phyloP scores from a whole-genome alignment of 1,140 invertebrate species.

The Zaprionus africanus region DNA sequence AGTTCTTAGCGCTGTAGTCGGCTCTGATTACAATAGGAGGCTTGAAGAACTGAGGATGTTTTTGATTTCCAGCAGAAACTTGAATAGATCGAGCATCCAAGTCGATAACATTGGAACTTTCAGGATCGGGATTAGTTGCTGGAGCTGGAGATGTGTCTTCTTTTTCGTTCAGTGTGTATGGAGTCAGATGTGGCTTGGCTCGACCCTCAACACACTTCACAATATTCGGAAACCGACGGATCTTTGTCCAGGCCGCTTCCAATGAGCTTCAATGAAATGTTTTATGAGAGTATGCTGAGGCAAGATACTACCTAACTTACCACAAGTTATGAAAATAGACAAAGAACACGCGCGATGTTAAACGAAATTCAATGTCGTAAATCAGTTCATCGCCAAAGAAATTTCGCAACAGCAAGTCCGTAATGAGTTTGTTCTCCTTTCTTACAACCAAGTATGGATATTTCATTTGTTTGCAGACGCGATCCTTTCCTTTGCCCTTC shows the following conservation, averaged over 20 bases:
- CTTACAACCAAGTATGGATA: slow-evolving; percentile 57
- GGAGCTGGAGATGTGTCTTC: neutral
- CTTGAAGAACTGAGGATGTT: slow-evolving; percentile 46
- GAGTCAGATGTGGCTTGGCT: neutral
- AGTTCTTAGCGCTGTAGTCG: slow-evolving; percentile 47
- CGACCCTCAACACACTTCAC: slow-evolving; percentile 26
- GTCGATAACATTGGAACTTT: slow-evolving; percentile 20
- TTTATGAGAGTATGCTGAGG: neutral
- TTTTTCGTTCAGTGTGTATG: neutral
- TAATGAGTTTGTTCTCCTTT: slow-evolving; percentile 24
- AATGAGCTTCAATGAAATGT: slow-evolving; percentile 33
- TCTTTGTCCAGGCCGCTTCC: slow-evolving; percentile 37
- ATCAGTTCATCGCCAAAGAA: slow-evolving; percentile 52
- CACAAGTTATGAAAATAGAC: slow-evolving; percentile 60
- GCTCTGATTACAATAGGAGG: slow-evolving; percentile 43
- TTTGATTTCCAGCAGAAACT: slow-evolving; percentile 13
- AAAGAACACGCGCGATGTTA: slow-evolving; percentile 11
- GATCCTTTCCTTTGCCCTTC: neutral
- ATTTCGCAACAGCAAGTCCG: slow-evolving; percentile 17
- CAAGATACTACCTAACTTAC: slow-evolving; percentile 18
- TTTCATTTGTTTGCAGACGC: slow-evolving; percentile 3
- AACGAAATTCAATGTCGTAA: slow-evolving; percentile 31
- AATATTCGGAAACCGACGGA: slow-evolving; percentile 35
- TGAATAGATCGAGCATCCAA: slow-evolving; percentile 22
- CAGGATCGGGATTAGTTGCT: neutral